Conservation (phyloP, 2,113 vertebrate species). For the Thymallus thymallus region DNA sequence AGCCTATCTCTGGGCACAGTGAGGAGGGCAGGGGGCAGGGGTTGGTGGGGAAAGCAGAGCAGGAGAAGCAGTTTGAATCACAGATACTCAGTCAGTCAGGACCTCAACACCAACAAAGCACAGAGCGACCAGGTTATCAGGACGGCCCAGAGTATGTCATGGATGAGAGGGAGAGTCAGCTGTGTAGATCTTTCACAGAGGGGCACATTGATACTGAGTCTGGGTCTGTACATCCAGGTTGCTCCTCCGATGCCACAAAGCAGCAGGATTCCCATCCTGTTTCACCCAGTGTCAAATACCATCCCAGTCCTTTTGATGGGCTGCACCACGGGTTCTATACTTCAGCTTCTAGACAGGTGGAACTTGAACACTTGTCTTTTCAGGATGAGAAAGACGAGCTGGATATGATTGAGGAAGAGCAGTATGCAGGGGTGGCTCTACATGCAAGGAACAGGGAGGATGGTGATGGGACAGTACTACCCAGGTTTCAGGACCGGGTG, state of each 20-base stretch:
- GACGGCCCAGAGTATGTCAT: constrained; percentile 12
- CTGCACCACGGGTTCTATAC: constrained; percentile 42
- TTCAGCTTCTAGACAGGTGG: constrained; percentile 18
- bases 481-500: neutral
- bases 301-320: constrained; percentile 36
- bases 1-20: too few species aligned
- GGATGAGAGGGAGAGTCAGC: constrained; percentile 29
- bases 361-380: constrained; percentile 26
- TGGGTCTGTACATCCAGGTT: neutral
- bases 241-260: too few species aligned
- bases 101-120: neutral
- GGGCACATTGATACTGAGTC: constrained; percentile 26
- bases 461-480: constrained; percentile 1
- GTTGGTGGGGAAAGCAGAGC: too few species aligned
- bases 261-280: constrained; percentile 9
- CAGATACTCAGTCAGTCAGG: constrained; percentile 8
- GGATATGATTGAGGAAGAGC: constrained; percentile 8
- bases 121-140: constrained; percentile 15
- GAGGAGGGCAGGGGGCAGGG: constrained; percentile 29
- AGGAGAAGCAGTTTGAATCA: constrained; percentile 38
- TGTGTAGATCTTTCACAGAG: constrained; percentile 41
- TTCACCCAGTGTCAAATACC: constrained; percentile 35
- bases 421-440: constrained; percentile 10
- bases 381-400: constrained; percentile 22
- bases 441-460: constrained; percentile 15